Evolutionary conservation across 2,888 invertebrate species (phyloP).

Genomic region (Acanthosoma haemorrhoidale): DNA sequence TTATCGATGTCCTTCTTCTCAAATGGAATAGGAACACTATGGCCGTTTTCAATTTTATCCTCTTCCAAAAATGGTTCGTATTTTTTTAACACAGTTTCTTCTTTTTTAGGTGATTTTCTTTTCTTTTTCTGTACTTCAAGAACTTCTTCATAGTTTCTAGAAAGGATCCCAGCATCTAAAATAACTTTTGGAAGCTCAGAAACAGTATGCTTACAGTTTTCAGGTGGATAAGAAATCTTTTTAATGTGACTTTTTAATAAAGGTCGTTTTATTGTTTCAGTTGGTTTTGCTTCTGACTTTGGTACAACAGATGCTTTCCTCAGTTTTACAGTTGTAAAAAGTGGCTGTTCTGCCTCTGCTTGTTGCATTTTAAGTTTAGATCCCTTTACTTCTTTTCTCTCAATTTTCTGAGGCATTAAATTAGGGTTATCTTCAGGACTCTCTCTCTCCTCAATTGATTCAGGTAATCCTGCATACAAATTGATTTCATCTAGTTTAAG

Average conservation of each 20-base stretch:
- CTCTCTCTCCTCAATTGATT: too few relatives aligned
- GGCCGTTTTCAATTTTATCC: constrained; percentile 42
- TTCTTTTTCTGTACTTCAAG: constrained; percentile 56
- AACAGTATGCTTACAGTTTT: constrained; percentile 51
- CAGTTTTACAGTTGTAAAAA: constrained; percentile 39
- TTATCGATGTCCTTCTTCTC: too few relatives aligned
- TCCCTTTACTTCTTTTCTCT: constrained; percentile 40
- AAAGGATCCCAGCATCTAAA: constrained; percentile 61
- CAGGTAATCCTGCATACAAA: too few relatives aligned
- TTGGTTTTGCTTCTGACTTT: constrained; percentile 35
- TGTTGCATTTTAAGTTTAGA: constrained; percentile 38
- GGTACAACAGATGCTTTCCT: constrained; percentile 37
- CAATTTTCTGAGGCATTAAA: constrained; percentile 38
- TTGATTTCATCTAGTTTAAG: too few relatives aligned
- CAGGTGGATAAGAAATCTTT: constrained; percentile 53
- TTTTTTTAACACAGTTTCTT: constrained; percentile 49
- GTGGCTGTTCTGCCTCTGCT: constrained; percentile 32
- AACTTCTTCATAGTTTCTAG: constrained; percentile 66
- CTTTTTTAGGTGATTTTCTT: constrained; percentile 46
- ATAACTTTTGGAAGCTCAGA: constrained; percentile 50
- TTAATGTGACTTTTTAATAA: constrained; percentile 39
- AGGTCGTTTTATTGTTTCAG: constrained; percentile 35
- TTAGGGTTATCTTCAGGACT: constrained; percentile 42
- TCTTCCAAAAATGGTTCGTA: constrained; percentile 41
- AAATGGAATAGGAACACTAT: constrained; percentile 42